phyloP scores from a whole-genome alignment of 2,113 vertebrate genomes.

The Lophotis ruficrista region DNA sequence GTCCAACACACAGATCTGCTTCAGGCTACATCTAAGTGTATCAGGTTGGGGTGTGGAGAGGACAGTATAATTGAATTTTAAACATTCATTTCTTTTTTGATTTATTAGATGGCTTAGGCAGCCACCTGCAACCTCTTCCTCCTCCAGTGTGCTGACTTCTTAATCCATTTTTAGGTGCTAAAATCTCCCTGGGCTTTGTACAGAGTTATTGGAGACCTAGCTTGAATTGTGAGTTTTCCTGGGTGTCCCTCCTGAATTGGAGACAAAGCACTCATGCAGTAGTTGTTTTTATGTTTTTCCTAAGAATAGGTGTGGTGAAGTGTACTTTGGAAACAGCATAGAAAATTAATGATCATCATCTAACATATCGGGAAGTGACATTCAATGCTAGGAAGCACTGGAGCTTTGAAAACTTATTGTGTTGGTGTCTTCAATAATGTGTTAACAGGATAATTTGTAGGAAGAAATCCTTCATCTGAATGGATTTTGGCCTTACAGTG shows the following conservation, averaged over 20 bases:
- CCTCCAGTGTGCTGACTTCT: background rate
- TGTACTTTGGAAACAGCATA: background rate
- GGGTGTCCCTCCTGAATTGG: background rate
- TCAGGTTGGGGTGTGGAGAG: background rate
- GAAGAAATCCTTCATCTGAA: background rate
- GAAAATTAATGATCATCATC: background rate
- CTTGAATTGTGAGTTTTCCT: background rate
- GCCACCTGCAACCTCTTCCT: background rate
- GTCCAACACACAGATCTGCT: background rate
- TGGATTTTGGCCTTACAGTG: background rate
- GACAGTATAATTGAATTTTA: background rate
- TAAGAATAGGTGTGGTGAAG: background rate
- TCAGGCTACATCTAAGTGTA: background rate
- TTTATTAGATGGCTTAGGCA: background rate
- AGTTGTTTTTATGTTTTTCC: background rate
- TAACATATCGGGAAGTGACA: background rate
- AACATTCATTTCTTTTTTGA: background rate
- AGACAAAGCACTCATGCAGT: background rate
- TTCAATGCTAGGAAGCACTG: background rate
- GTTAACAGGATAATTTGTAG: slow-evolving; percentile 1
- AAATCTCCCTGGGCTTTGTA: background rate
- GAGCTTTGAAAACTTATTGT: background rate
- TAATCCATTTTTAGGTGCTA: background rate
- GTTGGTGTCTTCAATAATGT: background rate
- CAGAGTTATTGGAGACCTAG: background rate